Evolutionary conservation across 2,888 invertebrate genomes (phyloP), one percentile per base, ranked within the genome.

Genomic region (Hypena proboscidalis): DNA sequence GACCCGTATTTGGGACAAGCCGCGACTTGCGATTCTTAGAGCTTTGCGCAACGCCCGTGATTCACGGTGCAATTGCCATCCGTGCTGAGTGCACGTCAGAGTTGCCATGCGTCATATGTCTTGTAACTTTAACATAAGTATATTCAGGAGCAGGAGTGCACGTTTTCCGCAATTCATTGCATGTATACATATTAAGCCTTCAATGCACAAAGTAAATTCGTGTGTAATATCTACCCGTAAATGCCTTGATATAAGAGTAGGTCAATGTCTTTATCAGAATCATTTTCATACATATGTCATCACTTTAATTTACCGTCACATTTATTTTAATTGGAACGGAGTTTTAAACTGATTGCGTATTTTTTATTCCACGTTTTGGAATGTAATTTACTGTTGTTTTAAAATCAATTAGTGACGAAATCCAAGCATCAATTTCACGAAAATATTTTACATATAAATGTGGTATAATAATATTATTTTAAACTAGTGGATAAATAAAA

Each of bases 1-100:
- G 76, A 66, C 67, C 75, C 71, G 76, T 80, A 82, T 83, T 74
- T 76, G 68, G 83, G 80, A 83, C n/a, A n/a, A n/a, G n/a, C n/a
- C 33, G 27, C 34, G 25, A 80, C 70, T 70, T 63, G 55, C 48
- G 31, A 37, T 31, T 21, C 55, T 34, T 51, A 40, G 20, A 25
- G 14, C 23, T 7, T 9, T n/a, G 33, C 52, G 58, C 55, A 66
- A 47, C 58, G 44, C 50, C 40, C 51, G 48, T 55, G 47, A 48
- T 39, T 34, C 45, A 44, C 49, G 45, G 41, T 31, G 38, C 4
- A 22, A 29, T 36, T 50, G 51, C 47, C 57, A 54, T 46, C 53
- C n/a, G n/a, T n/a, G n/a, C n/a, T n/a, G n/a, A n/a, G n/a, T n/a
- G n/a, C n/a, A n/a, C n/a, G n/a, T n/a, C n/a, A n/a, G n/a, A n/a